These are phyloP conservation scores for Pangasianodon hypophthalmus DNA, from an alignment of 2,113 vertebrate genomes.

Conservation along the genomic window DNA sequence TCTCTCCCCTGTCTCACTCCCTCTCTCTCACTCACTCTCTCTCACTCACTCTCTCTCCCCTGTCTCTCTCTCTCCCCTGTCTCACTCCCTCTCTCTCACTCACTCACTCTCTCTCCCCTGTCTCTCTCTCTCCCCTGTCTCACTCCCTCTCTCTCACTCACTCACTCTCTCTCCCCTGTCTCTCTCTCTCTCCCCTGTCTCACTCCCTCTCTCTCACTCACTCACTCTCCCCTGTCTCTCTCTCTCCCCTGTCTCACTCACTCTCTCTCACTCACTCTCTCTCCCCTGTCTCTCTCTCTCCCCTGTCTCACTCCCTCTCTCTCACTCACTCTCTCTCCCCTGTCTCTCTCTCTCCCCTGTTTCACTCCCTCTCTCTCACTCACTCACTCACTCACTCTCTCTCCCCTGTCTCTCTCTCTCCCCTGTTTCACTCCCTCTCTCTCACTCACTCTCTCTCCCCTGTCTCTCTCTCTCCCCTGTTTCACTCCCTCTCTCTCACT, in stretches of 20 bases:
- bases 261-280: too few species aligned
- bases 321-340: too few species aligned
- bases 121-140: not conserved
- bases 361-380: slow-evolving; percentile 77
- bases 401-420: not conserved
- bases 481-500: slow-evolving; percentile 76
- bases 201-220: not conserved
- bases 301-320: not conserved
- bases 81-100: too few species aligned
- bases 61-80: not conserved
- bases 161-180: not conserved
- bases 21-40: too few species aligned
- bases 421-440: slow-evolving; percentile 76
- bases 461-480: not conserved
- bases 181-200: not conserved
- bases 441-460: too few species aligned
- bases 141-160: slow-evolving; percentile 84
- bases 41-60: too few species aligned
- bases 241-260: slow-evolving; percentile 73
- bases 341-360: not conserved
- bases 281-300: not conserved
- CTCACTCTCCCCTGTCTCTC: not conserved
- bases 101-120: not conserved
- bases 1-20: slow-evolving; percentile 73
- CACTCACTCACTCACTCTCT: slow-evolving; percentile 51